Conservation (phyloP, 1,140 invertebrate genomes). For the Bathynomus jamesi region DNA sequence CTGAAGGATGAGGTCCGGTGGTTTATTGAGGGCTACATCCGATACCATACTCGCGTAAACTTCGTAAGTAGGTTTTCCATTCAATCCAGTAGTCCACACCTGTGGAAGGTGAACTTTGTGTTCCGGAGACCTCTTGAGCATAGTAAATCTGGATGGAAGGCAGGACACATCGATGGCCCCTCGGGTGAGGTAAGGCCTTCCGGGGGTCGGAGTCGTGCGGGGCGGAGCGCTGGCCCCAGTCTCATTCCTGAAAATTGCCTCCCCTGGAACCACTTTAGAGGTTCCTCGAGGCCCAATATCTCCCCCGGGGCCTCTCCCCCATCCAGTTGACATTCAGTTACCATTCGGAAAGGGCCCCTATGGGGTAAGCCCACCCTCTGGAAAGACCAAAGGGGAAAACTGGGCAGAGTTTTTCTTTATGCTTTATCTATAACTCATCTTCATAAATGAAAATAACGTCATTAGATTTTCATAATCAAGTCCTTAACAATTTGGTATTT, state of each 20-base stretch:
- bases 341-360: not conserved
- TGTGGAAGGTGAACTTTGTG: not conserved
- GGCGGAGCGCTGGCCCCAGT: not conserved
- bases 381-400: not conserved
- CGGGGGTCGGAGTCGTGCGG: not conserved
- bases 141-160: not conserved
- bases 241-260: not conserved
- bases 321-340: not conserved
- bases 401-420: too few species aligned
- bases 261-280: too few species aligned
- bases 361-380: not conserved
- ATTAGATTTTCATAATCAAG: too few species aligned
- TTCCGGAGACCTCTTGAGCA: not conserved
- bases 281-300: not conserved
- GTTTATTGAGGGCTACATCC: not conserved
- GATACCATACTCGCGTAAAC: too few species aligned
- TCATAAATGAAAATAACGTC: too few species aligned
- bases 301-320: not conserved
- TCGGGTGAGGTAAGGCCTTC: not conserved
- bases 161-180: not conserved
- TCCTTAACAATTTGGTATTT: too few species aligned
- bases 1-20: not conserved
- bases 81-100: not conserved
- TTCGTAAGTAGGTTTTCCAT: not conserved
- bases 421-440: too few species aligned